A percentile compares a stretch with the other conserved stretches of the same genome.
phyloP scores from a whole-genome alignment of 92 coral and sea anemone species.

The Epizoanthus fatuus region DNA sequence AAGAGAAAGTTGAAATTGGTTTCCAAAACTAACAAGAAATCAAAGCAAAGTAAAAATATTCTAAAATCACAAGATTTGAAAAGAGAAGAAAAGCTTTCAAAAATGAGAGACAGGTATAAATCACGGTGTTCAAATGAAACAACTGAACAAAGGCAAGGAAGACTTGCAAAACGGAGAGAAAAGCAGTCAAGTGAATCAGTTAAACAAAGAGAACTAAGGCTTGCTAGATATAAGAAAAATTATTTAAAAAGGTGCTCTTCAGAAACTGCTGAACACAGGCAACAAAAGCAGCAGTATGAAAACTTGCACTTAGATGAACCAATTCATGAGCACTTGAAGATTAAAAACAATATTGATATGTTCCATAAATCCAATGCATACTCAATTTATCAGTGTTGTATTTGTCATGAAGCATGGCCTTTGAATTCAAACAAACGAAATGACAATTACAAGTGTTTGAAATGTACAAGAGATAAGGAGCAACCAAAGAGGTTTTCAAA shows the following conservation, averaged over 20 bases:
- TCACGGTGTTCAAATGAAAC: conserved; percentile 10
- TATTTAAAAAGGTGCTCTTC: neutral
- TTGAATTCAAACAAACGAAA: neutral
- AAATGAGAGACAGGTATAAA: conserved; percentile 3
- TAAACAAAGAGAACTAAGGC: neutral
- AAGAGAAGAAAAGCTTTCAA: conserved; percentile 14
- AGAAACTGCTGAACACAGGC: neutral
- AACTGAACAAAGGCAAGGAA: conserved; percentile 38
- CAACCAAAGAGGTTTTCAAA: conserved; percentile 24
- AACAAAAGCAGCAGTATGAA: conserved; percentile 1
- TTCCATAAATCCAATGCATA: conserved; percentile 15
- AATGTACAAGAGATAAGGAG: conserved; percentile 43
- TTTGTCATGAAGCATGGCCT: conserved; percentile 74
- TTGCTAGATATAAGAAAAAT: too few species aligned
- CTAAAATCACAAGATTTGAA: neutral
- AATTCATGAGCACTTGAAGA: neutral
- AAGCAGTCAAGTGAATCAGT: neutral
- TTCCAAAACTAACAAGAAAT: neutral
- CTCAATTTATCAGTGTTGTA: conserved; percentile 55
- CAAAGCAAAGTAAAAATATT: neutral
- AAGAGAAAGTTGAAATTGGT: conserved; percentile 21
- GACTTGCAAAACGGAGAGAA: conserved; percentile 46
- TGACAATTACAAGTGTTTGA: conserved; percentile 49
- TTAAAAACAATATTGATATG: neutral
- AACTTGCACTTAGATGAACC: too few species aligned